Evolutionary conservation across 2,888 invertebrate genomes (phyloP).

Genomic region (Macrophya alboannulata): DNA sequence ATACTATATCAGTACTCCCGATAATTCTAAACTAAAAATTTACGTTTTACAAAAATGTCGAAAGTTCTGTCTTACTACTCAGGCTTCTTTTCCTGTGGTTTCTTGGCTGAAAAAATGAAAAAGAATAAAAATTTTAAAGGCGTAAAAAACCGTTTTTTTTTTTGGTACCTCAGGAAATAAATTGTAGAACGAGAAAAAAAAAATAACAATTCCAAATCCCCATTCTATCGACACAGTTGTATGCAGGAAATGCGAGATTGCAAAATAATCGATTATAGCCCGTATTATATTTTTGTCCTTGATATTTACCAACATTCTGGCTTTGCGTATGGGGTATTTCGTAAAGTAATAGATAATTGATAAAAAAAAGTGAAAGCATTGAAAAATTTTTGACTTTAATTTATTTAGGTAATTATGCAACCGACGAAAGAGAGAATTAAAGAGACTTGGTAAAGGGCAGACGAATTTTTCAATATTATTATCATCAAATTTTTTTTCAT

Average conservation of each 20-base stretch:
- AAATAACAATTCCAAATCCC: not conserved
- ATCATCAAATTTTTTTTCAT: not conserved
- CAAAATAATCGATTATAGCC: slow-evolving; percentile 10
- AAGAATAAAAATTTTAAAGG: not conserved
- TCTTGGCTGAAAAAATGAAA: slow-evolving; percentile 67
- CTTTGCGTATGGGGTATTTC: not conserved
- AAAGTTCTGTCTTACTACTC: slow-evolving; percentile 25
- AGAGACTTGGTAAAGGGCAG: not conserved
- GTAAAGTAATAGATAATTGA: not conserved
- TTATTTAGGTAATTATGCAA: not conserved
- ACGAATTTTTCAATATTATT: not conserved
- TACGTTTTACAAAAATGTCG: not conserved
- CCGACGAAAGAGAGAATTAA: not conserved
- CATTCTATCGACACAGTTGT: not conserved
- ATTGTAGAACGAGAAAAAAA: not conserved
- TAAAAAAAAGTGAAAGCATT: not conserved
- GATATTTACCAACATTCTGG: slow-evolving; percentile 13
- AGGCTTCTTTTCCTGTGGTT: slow-evolving; percentile 65
- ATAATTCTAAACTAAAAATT: not conserved
- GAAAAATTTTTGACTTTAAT: not conserved
- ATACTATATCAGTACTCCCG: not conserved
- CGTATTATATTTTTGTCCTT: not conserved
- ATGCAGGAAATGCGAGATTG: not conserved
- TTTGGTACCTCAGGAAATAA: not conserved
- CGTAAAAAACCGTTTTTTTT: not conserved